Evolutionary conservation across 2,888 invertebrate genomes (phyloP), one percentile per base, ranked within the genome.

Genomic region (Camptogramma bilineatum): DNA sequence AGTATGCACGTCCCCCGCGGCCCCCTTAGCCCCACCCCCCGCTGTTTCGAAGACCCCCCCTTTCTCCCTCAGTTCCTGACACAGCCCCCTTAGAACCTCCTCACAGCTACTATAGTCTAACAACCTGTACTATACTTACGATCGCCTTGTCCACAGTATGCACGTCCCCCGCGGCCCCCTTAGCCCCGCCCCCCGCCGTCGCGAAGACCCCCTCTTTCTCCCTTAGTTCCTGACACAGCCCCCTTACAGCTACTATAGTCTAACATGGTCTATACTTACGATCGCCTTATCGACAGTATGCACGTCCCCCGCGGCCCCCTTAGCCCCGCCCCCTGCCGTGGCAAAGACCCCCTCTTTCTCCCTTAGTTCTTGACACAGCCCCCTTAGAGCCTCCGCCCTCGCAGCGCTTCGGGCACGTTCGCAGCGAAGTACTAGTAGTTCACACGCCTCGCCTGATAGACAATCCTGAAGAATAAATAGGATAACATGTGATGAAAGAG

Each of bases 341-440:
- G n/a, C 62, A 71, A 89, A 88, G 4, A 73, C 39, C 0, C 87
- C 89, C 1, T 52, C 39, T 0, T 79, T 57, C 0, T 72, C 24
- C 1, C 66, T 66, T 44, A 87, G 44, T 4, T 86, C 84, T 0
- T 74, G 78, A 7, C 81, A 68, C 1, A 80, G 10, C 0, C 39
- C 42, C 0, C 79, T 76, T 0, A 87, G 68, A 0, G 83, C 59
- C 0, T 57, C 60, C 10, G 82, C 77, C 0, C 87, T 79, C 0
- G 87, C 86, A 0, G 73, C 72, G 0, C 75, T 66, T 7, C 78
- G 72, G 0, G 82, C 83, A 1, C 74, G 78, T 68, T 90, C 90
- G 64, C 87, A 83, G 0, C 77, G 78, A 0, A 84, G 50, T 2
- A 91, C 88, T 0, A 91, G 63, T 0, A 88, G 65, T 67, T 91